Evolutionary conservation across 2,113 vertebrate genomes (phyloP), one percentile per base, ranked within the genome.

Genomic region (Cyprinodon variegatus): DNA sequence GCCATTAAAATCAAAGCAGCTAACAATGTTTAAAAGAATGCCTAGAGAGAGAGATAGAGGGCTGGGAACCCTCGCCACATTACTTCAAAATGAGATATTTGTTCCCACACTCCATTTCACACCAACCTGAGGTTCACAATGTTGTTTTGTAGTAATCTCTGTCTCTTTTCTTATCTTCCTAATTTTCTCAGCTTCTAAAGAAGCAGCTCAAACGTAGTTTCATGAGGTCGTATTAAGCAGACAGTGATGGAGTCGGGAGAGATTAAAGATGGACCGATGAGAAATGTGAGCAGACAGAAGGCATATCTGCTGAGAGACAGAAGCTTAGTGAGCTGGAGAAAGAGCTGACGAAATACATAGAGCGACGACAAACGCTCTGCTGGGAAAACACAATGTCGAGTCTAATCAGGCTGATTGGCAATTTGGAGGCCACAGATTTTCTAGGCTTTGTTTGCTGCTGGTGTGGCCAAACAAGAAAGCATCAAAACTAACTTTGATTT

Each of bases 361-460:
- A 88, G 89, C 79, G 43, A 82, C 22, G 74, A 81, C 53, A 64
- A 71, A 63, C 80, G 64, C 69, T 90, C 86, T 78, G 76, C 76
- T 79, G 87, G 83, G 81, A 82, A 87, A 90, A 88, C 77, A 89
- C 85, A 86, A 86, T 84, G 89, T 88, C 83, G 74, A 69, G 67
- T 90, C 75, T 79, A 88, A 90, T 91, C 90, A 90, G 81, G 72
- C 79, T 87, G 89, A 91, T 76, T 90, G 90, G 85, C 85, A 90
- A 88, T 89, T 92, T 88, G 86, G 77, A 83, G 80, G 86, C 86
- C 80, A 73, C 88, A 83, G 79, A 89, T 91, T 90, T 86, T 48
- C 43, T 15, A 74, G 67, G 85, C 83, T 84, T 90, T 90, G 83
- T 89, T 86, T 88, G 65, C 53, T 40, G 65, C 50, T 62, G 69